phyloP scores from a whole-genome alignment of 2,113 vertebrate species.

The Bufo bufo region DNA sequence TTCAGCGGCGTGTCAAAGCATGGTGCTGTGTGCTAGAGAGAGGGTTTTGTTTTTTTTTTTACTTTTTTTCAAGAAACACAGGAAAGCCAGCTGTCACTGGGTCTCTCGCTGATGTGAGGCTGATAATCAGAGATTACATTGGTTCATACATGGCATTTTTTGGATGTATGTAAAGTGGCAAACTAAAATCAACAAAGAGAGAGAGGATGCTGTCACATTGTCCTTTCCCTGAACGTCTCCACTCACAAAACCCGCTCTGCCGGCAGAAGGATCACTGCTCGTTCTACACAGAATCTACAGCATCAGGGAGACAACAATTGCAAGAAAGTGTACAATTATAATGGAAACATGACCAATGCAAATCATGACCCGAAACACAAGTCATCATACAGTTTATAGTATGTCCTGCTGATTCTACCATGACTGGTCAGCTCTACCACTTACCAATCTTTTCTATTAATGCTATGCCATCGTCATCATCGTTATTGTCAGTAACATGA shows the following conservation, averaged over 20 bases:
- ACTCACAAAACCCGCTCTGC: background rate
- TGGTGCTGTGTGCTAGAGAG: constrained; percentile 85
- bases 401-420: background rate
- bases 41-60: constrained; percentile 68
- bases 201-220: background rate
- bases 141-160: constrained; percentile 45
- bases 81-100: constrained; percentile 92
- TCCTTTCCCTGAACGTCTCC: constrained; percentile 3
- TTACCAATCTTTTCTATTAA: background rate
- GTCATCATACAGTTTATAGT: background rate
- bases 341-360: background rate
- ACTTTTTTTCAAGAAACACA: constrained; percentile 77
- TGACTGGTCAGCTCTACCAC: background rate
- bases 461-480: background rate
- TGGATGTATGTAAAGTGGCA: constrained; percentile 23
- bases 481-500: background rate
- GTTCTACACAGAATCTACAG: background rate
- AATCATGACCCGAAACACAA: background rate
- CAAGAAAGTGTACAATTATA: background rate
- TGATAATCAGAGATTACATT: constrained; percentile 72
- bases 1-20: constrained; percentile 87
- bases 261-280: background rate
- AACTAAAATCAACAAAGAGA: constrained; percentile 29
- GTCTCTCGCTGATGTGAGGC: constrained; percentile 77
- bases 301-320: background rate